These are phyloP conservation scores for Percopsis omiscomaycus DNA, from an alignment of 2,797 vertebrate genomes.

Conservation along the genomic window DNA sequence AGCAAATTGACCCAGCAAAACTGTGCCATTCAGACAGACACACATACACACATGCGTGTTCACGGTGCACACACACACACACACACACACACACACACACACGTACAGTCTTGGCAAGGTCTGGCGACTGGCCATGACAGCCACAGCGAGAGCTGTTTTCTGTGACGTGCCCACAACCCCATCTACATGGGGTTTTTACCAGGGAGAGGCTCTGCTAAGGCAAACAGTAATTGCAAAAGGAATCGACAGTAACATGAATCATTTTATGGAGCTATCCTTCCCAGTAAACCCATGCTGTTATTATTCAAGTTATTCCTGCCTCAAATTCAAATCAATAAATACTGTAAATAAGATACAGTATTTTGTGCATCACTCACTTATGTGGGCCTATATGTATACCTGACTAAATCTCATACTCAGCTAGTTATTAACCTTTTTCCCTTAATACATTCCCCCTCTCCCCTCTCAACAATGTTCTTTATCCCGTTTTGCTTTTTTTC, in stretches of 20 bases:
- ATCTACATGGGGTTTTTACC: conserved; percentile 30
- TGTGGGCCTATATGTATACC: too few species aligned
- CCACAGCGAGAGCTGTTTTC: conserved; percentile 35
- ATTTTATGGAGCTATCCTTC: too few species aligned
- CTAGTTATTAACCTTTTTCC: too few species aligned
- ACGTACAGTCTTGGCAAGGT: conserved; percentile 2
- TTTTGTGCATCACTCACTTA: too few species aligned
- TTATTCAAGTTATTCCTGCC: too few species aligned
- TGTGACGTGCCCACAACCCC: conserved; percentile 32
- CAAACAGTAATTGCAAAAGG: conserved; percentile 6
- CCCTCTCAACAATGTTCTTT: too few species aligned
- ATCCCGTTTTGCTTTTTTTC: background rate
- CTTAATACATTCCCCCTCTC: background rate
- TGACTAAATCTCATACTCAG: too few species aligned
- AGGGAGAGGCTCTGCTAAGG: conserved; percentile 16
- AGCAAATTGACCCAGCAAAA: conserved; percentile 24
- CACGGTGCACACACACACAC: background rate
- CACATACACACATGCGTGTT: conserved; percentile 6
- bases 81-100: conserved; percentile 17
- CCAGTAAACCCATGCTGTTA: too few species aligned
- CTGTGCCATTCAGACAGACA: conserved; percentile 11
- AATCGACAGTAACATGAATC: too few species aligned
- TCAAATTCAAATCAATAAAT: too few species aligned
- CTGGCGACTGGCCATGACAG: conserved; percentile 26
- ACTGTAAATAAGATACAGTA: too few species aligned